phyloP scores from a whole-genome alignment of 2,797 vertebrate species.

The Gallinago nigripennis region DNA sequence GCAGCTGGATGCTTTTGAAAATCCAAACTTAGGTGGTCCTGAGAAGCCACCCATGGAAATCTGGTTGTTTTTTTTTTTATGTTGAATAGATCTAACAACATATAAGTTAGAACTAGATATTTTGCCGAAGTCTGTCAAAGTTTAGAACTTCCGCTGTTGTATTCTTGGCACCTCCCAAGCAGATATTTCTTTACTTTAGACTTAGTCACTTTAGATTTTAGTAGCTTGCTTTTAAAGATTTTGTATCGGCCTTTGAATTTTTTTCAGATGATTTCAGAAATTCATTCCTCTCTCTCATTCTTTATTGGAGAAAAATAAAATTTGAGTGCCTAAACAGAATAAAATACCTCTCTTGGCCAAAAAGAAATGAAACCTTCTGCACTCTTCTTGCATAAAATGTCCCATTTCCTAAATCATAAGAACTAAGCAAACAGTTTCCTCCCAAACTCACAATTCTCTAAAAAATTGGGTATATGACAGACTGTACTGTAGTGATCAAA shows the following conservation, averaged over 20 bases:
- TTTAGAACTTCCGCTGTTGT: background rate
- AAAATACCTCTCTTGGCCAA: background rate
- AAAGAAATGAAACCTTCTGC: background rate
- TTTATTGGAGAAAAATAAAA: background rate
- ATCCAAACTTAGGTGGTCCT: background rate
- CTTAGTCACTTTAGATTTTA: background rate
- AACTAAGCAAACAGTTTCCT: background rate
- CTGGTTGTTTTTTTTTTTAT: background rate
- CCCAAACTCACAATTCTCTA: background rate
- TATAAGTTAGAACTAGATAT: background rate
- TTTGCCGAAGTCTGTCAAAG: background rate
- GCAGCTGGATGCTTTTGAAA: background rate
- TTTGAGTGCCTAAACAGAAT: background rate
- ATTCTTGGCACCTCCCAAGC: background rate
- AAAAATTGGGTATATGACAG: background rate
- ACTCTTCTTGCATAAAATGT: background rate
- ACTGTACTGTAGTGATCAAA: background rate
- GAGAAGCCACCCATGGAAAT: background rate
- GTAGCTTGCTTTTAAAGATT: background rate
- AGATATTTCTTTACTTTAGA: background rate
- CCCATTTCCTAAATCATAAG: background rate
- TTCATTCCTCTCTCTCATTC: background rate
- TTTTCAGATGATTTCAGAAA: background rate
- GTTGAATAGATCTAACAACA: background rate
- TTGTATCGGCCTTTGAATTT: background rate